These are phyloP conservation scores for Mactromeris polynyma DNA, from an alignment of 2,888 invertebrate genomes.

Conservation along the genomic window DNA sequence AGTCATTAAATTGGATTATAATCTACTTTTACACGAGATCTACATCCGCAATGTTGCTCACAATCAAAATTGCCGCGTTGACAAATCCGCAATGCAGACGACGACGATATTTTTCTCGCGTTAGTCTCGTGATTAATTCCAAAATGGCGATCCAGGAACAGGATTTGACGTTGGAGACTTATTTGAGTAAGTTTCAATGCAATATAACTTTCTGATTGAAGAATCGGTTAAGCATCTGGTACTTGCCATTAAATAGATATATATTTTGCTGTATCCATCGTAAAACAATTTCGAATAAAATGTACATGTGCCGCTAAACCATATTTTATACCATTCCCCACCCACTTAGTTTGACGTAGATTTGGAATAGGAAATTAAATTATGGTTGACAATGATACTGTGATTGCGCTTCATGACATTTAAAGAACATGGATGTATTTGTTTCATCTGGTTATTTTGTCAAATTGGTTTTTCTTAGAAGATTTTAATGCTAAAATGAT, in stretches of 20 bases:
- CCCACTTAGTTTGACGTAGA: slow-evolving; percentile 6
- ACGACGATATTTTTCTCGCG: slow-evolving; percentile 55
- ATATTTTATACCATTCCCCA: background rate
- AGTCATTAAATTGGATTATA: no score
- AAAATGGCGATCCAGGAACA: slow-evolving; percentile 73
- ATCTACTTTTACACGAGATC: no score
- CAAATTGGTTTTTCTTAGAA: no score
- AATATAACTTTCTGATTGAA: background rate
- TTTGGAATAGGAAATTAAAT: background rate
- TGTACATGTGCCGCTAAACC: background rate
- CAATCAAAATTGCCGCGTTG: background rate
- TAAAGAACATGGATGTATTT: no score
- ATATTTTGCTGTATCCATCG: background rate
- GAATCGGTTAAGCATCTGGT: background rate
- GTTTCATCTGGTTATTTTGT: no score
- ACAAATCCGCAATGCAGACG: slow-evolving; percentile 3
- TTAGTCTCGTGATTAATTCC: slow-evolving; percentile 65
- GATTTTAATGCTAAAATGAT: no score
- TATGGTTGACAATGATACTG: no score
- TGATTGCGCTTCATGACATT: no score
- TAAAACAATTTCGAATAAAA: background rate
- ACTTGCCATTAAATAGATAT: no score
- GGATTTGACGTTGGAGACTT: slow-evolving; percentile 70
- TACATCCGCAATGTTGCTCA: background rate
- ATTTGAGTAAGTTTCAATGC: slow-evolving; percentile 65